Base-by-base conservation (phyloP, 2,888 invertebrate genomes). In the Hydrotaea diabolus region DNA sequence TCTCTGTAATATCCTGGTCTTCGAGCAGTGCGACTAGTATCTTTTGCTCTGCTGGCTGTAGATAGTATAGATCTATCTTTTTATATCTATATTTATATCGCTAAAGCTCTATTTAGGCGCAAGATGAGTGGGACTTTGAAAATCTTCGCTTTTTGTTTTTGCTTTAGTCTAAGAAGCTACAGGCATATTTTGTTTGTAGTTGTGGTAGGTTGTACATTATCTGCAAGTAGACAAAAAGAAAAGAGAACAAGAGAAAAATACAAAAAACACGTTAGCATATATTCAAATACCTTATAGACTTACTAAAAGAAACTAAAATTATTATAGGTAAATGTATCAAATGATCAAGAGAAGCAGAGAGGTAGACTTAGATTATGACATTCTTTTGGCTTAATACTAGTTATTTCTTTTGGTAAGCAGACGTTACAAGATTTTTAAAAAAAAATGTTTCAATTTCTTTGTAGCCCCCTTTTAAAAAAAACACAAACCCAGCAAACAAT, bases 231-330 rank as follows among this genome's bases (percentile, higher is more conserved):
- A 62, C 36, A 9, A 26, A 43, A 21, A 21, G n/a, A 69, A 43
- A 69, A 69, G 39, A 69, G 69, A 69, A 69, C 69, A 69, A 69
- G 69, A 69, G 46, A 69, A 69, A 69, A 46, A 69, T 46, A 69
- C 43, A 69, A 69, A 69, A 69, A 69, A 21, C 39, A 43, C 21
- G 69, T 69, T 69, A 69, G 69, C 69, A 69, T 39, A 66, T 49
- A n/a, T 15, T n/a, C 49, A 39, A 57, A 0, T 57, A 59, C 2
- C 26, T 39, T 11, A 39, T n/a, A 59, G 15, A 62, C 36, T 31
- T 5, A 36, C 31, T 49, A n/a, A 49, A 49, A 1, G 2, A 39
- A 8, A 39, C 11, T 8, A 11, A 39, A 39, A 39, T n/a, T n/a
- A n/a, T n/a, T n/a, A 13, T 8, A 39, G n/a, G n/a, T n/a, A 31